phyloP scores from a whole-genome alignment of 30 jellyfish, hydroid and myxozoan species.

The Cassiopea andromeda region DNA sequence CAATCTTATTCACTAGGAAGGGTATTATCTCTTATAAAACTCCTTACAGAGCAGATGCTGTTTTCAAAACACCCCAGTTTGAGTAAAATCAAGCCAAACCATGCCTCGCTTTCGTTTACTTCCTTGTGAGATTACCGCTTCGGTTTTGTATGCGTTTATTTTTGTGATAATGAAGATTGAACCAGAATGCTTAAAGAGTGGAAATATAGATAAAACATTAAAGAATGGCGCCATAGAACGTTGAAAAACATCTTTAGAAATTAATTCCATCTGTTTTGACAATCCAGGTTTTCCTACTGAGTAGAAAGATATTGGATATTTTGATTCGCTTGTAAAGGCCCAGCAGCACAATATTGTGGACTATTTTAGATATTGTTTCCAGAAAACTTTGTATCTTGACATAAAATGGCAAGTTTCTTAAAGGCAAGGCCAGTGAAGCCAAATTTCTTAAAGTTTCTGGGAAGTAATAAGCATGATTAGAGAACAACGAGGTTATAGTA shows the following conservation, averaged over 20 bases:
- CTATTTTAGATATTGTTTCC: no score
- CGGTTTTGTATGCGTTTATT: neutral
- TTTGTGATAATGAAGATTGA: neutral
- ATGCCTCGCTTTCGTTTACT: constrained; percentile 16
- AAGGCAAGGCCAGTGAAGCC: no score
- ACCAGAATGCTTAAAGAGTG: neutral
- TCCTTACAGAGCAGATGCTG: constrained; percentile 26
- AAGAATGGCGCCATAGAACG: constrained; percentile 2
- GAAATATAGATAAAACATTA: neutral
- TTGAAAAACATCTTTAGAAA: neutral
- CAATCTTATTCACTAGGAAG: constrained; percentile 12
- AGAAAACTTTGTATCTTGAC: no score
- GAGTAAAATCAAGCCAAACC: neutral
- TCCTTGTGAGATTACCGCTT: constrained; percentile 3
- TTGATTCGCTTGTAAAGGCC: no score
- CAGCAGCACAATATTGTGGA: no score
- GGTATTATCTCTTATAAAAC: constrained; percentile 15
- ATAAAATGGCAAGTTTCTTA: no score
- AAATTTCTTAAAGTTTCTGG: no score
- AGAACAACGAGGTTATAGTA: no score
- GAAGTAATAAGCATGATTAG: no score
- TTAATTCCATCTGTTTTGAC: neutral
- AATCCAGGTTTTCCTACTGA: neutral
- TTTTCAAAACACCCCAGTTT: neutral
- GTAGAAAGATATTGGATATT: neutral